Evolutionary conservation across 2,113 vertebrate species (phyloP), one percentile per base, ranked within the genome.

Genomic region (Calidris pygmaea): DNA sequence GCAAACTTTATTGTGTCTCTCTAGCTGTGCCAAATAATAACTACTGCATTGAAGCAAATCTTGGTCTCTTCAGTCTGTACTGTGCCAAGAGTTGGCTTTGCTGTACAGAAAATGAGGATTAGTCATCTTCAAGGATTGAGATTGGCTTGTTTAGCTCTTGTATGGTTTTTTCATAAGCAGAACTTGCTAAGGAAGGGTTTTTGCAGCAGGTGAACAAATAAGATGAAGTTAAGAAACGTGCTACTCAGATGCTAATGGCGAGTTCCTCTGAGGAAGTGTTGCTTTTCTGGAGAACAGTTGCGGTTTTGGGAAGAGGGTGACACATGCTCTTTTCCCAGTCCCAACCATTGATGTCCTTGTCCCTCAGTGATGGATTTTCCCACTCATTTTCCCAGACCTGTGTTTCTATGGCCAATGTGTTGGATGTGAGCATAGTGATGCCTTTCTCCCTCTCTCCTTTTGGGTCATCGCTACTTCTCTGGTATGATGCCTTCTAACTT

Each of bases 321-420:
- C 12, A 12, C 0, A 0, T 59, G 27, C 20, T 74, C 6, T 52
- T 55, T 19, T 78, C 37, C 35, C 14, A 34, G 20, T 55, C 41
- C 22, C 9, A 32, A 3, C 53, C 45, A 4, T 1, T 26, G 32
- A 23, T 27, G 43, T 37, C 37, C 50, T 47, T 79, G n/a, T 74
- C 20, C 9, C 7, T 55, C 37, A 45, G 37, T 12, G 67, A 26
- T 47, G 15, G 15, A 5, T 58, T 78, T 67, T 26, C n/a, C 18
- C 27, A 3, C 45, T 91, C 1, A 0, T 3, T 39, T 47, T 68
- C 41, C 23, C 3, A n/a, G 53, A 12, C 30, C 18, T 37, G 4
- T 47, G 18, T 52, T 83, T 55, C 26, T 43, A 4, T 47, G 45
- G 45, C 35, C 39, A 75, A 60, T 32, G 16, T 48, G 24, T 23